A percentile compares a stretch with the other conserved stretches of the same genome.
These are phyloP conservation scores for Lapara coniferarum DNA, from an alignment of 2,888 invertebrate genomes.

Conservation along the genomic window DNA sequence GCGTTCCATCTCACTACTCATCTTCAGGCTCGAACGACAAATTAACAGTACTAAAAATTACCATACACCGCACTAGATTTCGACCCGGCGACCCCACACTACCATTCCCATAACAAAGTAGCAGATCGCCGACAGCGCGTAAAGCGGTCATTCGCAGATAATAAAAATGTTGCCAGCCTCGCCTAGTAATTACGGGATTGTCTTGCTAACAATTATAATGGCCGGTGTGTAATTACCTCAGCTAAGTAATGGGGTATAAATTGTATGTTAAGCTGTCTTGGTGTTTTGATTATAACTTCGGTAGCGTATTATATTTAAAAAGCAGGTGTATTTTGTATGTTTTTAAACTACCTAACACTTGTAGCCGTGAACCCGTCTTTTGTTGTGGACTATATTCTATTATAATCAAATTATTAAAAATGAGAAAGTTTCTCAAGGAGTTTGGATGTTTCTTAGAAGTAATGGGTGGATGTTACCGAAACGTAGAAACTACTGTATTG, in stretches of 20 bases:
- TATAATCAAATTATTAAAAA: no score
- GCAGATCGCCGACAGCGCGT: background rate
- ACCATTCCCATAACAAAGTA: no score
- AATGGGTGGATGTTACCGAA: no score
- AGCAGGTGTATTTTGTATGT: background rate
- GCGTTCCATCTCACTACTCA: no score
- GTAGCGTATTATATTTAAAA: background rate
- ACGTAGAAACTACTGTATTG: no score
- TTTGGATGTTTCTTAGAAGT: no score
- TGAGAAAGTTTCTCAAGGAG: no score
- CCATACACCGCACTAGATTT: background rate
- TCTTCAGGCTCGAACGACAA: no score
- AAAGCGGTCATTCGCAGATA: constrained; percentile 23
- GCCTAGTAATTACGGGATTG: constrained; percentile 3
- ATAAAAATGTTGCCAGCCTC: constrained; percentile 8
- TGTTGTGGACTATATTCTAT: no score
- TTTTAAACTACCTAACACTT: no score
- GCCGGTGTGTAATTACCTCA: background rate
- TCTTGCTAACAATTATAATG: constrained; percentile 12
- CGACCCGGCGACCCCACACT: constrained; percentile 3
- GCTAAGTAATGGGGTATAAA: background rate
- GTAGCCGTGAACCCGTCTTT: no score
- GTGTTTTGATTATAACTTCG: background rate
- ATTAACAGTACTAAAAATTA: background rate
- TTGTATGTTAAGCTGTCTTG: background rate